Percentiles rank a stretch among this genome's conserved stretches.
Evolutionary conservation across 2,113 vertebrate species (phyloP).

Genomic region (Psephotus haematonotus): DNA sequence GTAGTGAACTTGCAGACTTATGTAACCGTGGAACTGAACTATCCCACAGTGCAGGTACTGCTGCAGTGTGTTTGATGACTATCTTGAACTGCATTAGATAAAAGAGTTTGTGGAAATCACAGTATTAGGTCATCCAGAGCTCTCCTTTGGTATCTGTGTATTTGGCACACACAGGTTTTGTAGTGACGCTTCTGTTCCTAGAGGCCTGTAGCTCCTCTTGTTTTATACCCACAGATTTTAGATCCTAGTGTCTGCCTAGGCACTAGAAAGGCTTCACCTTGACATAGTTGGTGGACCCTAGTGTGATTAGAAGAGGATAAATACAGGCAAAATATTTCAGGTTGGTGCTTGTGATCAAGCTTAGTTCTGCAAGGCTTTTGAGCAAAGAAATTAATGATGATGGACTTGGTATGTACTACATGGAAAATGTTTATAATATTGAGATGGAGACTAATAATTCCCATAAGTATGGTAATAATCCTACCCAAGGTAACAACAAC

Average conservation of each 20-base stretch:
- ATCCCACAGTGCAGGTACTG: neutral
- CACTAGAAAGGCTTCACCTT: neutral
- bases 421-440: neutral
- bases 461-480: neutral
- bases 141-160: neutral
- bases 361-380: neutral
- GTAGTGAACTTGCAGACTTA: fast-evolving
- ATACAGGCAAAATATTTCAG: neutral
- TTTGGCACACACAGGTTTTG: fast-evolving
- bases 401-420: neutral
- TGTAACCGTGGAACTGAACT: fast-evolving
- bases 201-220: neutral
- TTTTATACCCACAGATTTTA: neutral
- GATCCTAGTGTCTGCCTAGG: neutral
- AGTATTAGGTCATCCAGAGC: neutral
- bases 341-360: neutral
- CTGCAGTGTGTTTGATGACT: neutral
- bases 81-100: neutral
- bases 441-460: neutral
- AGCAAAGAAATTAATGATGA: neutral
- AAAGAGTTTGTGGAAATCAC: neutral
- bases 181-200: neutral
- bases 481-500: neutral
- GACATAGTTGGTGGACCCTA: fast-evolving
- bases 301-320: neutral